Evolutionary conservation across 2,113 vertebrate species (phyloP), one percentile per base, ranked within the genome.

Genomic region (Ailurus styani): DNA sequence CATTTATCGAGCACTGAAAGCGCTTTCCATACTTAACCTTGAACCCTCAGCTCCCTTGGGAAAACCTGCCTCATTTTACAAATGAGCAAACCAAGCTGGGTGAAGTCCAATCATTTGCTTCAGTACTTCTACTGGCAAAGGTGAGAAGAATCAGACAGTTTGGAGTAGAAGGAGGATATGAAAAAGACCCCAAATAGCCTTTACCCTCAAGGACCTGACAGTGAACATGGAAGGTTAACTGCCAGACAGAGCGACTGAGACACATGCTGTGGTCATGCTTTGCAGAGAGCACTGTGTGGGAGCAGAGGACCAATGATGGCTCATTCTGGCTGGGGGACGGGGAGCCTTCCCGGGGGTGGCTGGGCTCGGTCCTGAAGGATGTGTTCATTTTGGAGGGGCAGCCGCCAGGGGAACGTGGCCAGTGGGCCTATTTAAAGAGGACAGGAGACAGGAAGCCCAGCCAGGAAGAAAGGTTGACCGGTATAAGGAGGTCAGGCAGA

Each of bases 181-280:
- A 73, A 21, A 54, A 37, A 75, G n/a, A 70, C 13, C 34, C 54
- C 7, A 45, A 72, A 40, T 18, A 6, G 77, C 20, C 40, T 84
- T 34, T 72, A 7, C n/a, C 54, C 47, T 75, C 42, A 50, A 29
- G 34, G 62, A 11, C 20, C 50, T 17, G 18, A 25, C 82, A 17
- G 1, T n/a, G 62, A 40, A 12, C 1, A 0, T 0, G 34, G 55
- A 7, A 27, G 20, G 12, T 27, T n/a, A 40, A n/a, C 50, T 5
- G 29, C 25, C 50, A 77, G 54, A 47, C 34, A 7, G 18, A 50
- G 54, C 27, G 1, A 8, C 15, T 0, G 20, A 14, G 25, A 13
- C 8, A 4, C 34, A 0, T 0, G 50, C n/a, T 0, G 1, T 0
- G n/a, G 47, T 2, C 8, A n/a, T 17, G 23, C 12, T 9, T 21